Percentiles rank a stretch among this genome's conserved stretches.
Evolutionary conservation across 2,888 invertebrate species (phyloP).

Genomic region (Dasysyrphus tricinctus): DNA sequence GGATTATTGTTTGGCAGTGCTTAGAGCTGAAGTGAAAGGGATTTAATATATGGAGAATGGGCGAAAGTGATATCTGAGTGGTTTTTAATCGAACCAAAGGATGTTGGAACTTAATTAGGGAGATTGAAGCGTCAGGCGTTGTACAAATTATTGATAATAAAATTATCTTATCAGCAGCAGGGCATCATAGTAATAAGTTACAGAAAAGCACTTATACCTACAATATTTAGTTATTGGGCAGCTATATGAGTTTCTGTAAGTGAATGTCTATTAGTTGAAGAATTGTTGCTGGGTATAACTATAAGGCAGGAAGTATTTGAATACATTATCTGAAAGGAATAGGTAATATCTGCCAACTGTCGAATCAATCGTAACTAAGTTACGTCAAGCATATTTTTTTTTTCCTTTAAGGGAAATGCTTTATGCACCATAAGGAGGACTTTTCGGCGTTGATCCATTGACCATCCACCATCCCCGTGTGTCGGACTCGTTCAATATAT

Average conservation of each 20-base stretch:
- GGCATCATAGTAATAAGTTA: conserved; percentile 34
- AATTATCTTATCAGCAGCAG: conserved; percentile 51
- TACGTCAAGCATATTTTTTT: too few relatives aligned
- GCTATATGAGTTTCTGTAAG: background rate
- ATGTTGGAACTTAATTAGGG: conserved; percentile 68
- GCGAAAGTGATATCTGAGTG: conserved; percentile 60
- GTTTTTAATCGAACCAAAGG: conserved; percentile 60
- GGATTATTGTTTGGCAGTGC: conserved; percentile 54
- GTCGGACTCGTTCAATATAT: too few relatives aligned
- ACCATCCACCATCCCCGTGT: too few relatives aligned
- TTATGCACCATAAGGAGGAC: too few relatives aligned
- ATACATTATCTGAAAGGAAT: background rate
- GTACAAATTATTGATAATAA: conserved; percentile 39
- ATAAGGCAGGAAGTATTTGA: background rate
- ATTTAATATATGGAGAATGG: conserved; percentile 5
- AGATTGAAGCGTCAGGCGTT: conserved; percentile 28
- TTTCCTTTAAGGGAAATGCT: too few relatives aligned
- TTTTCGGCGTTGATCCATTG: too few relatives aligned
- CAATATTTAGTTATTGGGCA: background rate
- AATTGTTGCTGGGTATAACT: background rate
- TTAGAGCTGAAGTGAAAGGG: conserved; percentile 1
- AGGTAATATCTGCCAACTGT: too few relatives aligned
- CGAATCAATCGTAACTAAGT: too few relatives aligned
- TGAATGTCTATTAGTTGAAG: background rate
- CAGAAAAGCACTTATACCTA: conserved; percentile 23